Conservation (phyloP, 2,888 invertebrate species). For the Eumerus sabulonum region DNA sequence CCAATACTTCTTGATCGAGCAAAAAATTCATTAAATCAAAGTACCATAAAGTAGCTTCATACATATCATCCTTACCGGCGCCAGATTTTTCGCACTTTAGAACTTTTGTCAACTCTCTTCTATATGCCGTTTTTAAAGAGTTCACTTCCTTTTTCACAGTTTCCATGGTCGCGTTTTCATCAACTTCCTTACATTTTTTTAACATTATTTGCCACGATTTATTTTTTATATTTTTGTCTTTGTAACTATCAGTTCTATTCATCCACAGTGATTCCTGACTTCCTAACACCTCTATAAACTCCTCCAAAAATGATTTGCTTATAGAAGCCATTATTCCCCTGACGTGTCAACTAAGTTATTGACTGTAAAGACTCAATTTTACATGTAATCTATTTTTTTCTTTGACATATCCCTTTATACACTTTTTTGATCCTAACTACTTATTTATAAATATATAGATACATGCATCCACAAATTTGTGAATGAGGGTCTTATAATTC, state of each 20-base stretch:
- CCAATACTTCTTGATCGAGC: slow-evolving; percentile 17
- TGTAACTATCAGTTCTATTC: background rate
- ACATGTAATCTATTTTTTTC: too few species aligned
- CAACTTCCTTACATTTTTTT: background rate
- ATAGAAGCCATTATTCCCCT: too few species aligned
- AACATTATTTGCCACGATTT: background rate
- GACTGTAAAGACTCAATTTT: too few species aligned
- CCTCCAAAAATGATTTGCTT: background rate
- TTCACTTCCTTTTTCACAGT: background rate
- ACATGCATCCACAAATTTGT: too few species aligned
- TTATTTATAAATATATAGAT: too few species aligned
- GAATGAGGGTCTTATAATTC: too few species aligned
- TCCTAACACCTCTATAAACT: background rate
- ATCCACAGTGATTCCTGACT: background rate
- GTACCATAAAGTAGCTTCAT: slow-evolving; percentile 22
- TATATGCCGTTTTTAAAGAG: slow-evolving; percentile 1
- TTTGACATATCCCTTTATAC: too few species aligned
- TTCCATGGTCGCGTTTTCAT: background rate
- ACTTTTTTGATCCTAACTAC: too few species aligned
- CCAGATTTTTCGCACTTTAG: background rate
- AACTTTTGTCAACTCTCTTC: slow-evolving; percentile 15
- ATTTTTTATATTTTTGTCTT: background rate
- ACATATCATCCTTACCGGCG: slow-evolving; percentile 12
- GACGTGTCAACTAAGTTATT: too few species aligned
- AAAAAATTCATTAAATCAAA: slow-evolving; percentile 12